These are phyloP conservation scores for Anisognathus igniventris DNA, from an alignment of 2,797 vertebrate species.

Conservation along the genomic window DNA sequence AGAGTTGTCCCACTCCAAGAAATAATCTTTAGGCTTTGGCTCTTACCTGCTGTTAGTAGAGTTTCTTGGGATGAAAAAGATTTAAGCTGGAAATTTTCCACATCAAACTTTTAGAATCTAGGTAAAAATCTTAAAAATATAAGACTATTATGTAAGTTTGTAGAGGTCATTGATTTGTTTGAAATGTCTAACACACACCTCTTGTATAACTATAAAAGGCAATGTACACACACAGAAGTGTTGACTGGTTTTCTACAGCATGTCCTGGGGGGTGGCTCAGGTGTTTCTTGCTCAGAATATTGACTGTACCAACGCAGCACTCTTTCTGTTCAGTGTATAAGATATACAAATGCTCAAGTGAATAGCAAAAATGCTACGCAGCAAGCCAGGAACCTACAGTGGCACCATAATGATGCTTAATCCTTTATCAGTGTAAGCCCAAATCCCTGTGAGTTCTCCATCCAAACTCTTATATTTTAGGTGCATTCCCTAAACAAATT, in stretches of 20 bases:
- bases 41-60: background rate
- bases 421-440: background rate
- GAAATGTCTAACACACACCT: background rate
- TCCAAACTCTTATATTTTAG: background rate
- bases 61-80: background rate
- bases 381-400: background rate
- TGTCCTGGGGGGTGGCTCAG: background rate
- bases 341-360: background rate
- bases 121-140: background rate
- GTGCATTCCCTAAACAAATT: background rate
- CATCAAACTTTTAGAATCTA: background rate
- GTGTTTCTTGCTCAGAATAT: background rate
- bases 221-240: background rate
- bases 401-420: background rate
- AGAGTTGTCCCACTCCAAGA: background rate
- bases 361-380: background rate
- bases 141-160: background rate
- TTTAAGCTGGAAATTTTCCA: background rate
- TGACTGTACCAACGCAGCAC: background rate
- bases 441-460: background rate
- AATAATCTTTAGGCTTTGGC: background rate
- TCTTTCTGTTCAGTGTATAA: background rate
- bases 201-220: background rate
- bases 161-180: background rate
- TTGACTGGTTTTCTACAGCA: background rate